A percentile compares a stretch with the other conserved stretches of the same genome.
Evolutionary conservation across 1,140 invertebrate species (phyloP).

Genomic region (Odontomachus brunneus): DNA sequence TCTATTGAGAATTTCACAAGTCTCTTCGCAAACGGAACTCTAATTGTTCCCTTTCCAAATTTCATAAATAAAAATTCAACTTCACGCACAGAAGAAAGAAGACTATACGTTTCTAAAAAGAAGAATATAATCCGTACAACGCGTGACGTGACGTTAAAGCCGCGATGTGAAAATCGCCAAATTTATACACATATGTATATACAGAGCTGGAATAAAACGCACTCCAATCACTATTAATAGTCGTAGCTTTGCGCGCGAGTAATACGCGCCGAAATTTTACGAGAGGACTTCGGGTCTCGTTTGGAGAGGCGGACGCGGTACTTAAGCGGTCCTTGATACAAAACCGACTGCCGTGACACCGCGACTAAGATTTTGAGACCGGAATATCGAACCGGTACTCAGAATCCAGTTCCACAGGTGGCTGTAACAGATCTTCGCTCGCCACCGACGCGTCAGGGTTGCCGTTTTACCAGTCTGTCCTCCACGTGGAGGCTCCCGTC

Average conservation of each 20-base stretch:
- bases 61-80: too few relatives aligned
- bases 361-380: constrained; percentile 29
- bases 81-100: too few relatives aligned
- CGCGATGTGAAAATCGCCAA: background rate
- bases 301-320: background rate
- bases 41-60: too few relatives aligned
- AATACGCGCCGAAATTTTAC: background rate
- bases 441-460: constrained; percentile 22
- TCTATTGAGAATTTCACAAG: too few relatives aligned
- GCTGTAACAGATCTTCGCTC: constrained; percentile 48
- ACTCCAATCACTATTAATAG: constrained; percentile 28
- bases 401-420: constrained; percentile 61
- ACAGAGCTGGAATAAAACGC: background rate
- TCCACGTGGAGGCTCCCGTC: background rate
- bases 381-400: constrained; percentile 61
- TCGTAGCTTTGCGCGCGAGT: constrained; percentile 12
- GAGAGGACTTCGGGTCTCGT: background rate
- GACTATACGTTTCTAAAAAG: too few relatives aligned
- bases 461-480: constrained; percentile 21
- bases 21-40: too few relatives aligned
- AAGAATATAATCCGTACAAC: background rate
- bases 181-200: background rate
- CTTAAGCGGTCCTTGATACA: constrained; percentile 12
- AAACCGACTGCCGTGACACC: constrained; percentile 3
- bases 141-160: background rate